These are phyloP conservation scores for Anhinga anhinga DNA, from an alignment of 2,113 vertebrate genomes.

Conservation along the genomic window DNA sequence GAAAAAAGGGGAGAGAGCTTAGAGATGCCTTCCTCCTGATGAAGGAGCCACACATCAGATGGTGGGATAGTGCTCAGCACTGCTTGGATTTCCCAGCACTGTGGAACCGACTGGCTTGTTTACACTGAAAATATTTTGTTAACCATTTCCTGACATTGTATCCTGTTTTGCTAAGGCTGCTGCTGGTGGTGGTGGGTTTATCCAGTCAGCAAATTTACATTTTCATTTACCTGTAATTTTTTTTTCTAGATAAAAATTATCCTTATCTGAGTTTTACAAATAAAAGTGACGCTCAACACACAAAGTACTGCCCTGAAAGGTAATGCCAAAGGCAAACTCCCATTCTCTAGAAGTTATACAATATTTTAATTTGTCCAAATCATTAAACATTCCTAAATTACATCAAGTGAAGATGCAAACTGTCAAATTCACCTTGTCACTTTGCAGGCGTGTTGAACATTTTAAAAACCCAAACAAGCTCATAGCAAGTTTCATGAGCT, in stretches of 20 bases:
- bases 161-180: not conserved
- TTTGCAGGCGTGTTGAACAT: not conserved
- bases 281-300: not conserved
- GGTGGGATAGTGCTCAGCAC: not conserved
- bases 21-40: not conserved
- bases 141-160: not conserved
- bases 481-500: not conserved
- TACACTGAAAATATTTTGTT: not conserved
- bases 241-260: not conserved
- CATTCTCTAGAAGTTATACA: not conserved
- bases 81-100: not conserved
- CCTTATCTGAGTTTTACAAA: conserved; percentile 15
- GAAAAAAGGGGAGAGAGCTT: not conserved
- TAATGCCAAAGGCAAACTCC: not conserved
- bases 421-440: not conserved
- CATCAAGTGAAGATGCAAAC: not conserved
- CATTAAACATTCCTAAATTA: not conserved
- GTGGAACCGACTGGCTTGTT: not conserved
- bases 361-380: not conserved
- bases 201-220: not conserved
- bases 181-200: not conserved
- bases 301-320: not conserved
- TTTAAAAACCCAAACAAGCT: not conserved
- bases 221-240: not conserved
- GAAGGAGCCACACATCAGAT: not conserved